Conservation (phyloP, 2,888 invertebrate species). For the Drosophila mayaguana region DNA sequence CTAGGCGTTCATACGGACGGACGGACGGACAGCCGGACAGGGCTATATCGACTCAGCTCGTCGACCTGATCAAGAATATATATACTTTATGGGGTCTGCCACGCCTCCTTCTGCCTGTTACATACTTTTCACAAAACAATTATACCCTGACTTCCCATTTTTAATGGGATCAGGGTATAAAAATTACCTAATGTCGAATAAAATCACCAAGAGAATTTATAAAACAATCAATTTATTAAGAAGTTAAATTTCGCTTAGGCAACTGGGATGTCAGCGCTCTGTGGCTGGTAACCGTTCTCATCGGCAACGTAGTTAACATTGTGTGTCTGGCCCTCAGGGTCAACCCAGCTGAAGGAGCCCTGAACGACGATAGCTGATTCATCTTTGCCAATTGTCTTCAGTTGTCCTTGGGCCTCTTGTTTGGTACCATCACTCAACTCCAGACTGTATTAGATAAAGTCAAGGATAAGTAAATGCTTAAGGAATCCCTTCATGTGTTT, state of each 20-base stretch:
- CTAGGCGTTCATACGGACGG: too few species aligned
- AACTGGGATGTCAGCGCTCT: constrained; percentile 85
- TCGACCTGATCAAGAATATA: too few species aligned
- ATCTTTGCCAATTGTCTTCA: constrained; percentile 15
- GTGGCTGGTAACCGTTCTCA: constrained; percentile 85
- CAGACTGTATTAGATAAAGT: constrained; percentile 16
- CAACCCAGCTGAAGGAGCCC: neutral
- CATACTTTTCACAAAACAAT: too few species aligned
- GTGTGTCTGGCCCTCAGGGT: neutral
- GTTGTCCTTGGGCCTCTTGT: constrained; percentile 35
- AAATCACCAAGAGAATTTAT: neutral
- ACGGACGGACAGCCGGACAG: too few species aligned
- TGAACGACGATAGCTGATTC: neutral
- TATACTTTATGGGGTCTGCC: too few species aligned
- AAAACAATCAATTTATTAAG: constrained; percentile 37
- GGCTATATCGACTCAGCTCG: too few species aligned
- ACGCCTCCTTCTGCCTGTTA: too few species aligned
- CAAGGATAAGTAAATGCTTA: neutral
- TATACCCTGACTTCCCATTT: too few species aligned
- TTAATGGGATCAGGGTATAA: too few species aligned
- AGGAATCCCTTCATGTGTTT: neutral
- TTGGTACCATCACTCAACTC: constrained; percentile 71
- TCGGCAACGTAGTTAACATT: constrained; percentile 47
- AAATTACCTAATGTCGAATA: neutral
- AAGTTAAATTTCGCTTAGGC: constrained; percentile 17